Evolutionary conservation across 1,140 invertebrate species (phyloP).

Genomic region (Drosophila obscura): DNA sequence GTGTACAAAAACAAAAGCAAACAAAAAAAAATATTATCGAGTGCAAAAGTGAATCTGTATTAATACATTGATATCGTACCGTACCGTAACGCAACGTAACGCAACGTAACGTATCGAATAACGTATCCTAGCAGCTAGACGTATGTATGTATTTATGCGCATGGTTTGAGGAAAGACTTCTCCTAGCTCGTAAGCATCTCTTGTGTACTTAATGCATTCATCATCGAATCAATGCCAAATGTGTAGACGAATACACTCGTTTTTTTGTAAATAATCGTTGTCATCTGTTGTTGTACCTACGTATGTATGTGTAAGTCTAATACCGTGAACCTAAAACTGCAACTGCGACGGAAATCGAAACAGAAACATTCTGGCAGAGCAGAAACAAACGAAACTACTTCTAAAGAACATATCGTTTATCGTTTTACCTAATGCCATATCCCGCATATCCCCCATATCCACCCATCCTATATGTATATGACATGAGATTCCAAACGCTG

Average conservation of each 20-base stretch:
- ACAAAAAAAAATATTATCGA: constrained; percentile 6
- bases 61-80: constrained; percentile 64
- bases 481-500: constrained; percentile 30
- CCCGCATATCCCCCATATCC: constrained; percentile 1
- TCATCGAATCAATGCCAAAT: constrained; percentile 65
- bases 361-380: constrained; percentile 12
- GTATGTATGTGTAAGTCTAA: constrained; percentile 37
- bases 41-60: constrained; percentile 51
- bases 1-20: constrained; percentile 55
- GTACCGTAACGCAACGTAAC: constrained; percentile 35
- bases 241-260: constrained; percentile 61
- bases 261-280: constrained; percentile 75
- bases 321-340: constrained; percentile 3
- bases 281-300: constrained; percentile 72
- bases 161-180: constrained; percentile 82
- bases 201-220: constrained; percentile 70
- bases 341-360: neutral
- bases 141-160: constrained; percentile 53
- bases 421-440: constrained; percentile 25
- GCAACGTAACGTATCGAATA: constrained; percentile 58
- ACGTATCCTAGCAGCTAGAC: constrained; percentile 66
- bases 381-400: constrained; percentile 35
- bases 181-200: constrained; percentile 70
- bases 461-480: neutral
- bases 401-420: constrained; percentile 43